Base-by-base conservation (phyloP, 2,888 invertebrate species). In the Tachystola acroxantha region DNA sequence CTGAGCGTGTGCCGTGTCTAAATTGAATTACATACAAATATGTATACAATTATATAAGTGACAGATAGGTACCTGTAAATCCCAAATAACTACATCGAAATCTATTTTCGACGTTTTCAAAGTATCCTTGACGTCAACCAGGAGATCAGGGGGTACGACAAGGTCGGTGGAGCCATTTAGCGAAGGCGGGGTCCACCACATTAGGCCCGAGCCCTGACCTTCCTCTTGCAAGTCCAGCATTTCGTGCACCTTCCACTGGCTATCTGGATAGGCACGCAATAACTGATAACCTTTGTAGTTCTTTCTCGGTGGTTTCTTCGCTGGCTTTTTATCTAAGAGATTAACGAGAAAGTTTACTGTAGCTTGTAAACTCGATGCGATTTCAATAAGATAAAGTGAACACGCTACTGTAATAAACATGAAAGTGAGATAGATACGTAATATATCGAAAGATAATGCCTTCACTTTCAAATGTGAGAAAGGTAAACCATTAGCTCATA, bases 21-120 rank as follows among this genome's bases (percentile, higher is more conserved):
- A 20, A 7, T 20, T 20, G 20, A n/a, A n/a, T 20, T 6, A 20
- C 20, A 20, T 20, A 20, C 20, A 20, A 20, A 20, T 20, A 7
- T 20, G 20, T n/a, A n/a, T n/a, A n/a, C 20, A 20, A 7, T 4
- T 20, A 20, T 4, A 20, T 20, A 20, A 20, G 20, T 6, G 5
- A 6, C 20, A n/a, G n/a, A n/a, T n/a, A n/a, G n/a, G n/a, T n/a
- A 91, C 91, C 87, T 94, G 92, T 16, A 94, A 86, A 66, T 94
- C 93, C 59, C 91, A 89, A 54, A 93, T 91, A 19, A 93, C 76
- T 0, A 93, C 88, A 45, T 90, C 89, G 46, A 88, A 92, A 32
- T 90, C 88, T 20, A 94, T 90, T 27, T 88, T 88, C 42, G 88
- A 88, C 9, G 90, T 88, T 39, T 88, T 88, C 3, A 94, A 74